Conservation (phyloP, 1,140 invertebrate species). For the Eriocheir sinensis region DNA sequence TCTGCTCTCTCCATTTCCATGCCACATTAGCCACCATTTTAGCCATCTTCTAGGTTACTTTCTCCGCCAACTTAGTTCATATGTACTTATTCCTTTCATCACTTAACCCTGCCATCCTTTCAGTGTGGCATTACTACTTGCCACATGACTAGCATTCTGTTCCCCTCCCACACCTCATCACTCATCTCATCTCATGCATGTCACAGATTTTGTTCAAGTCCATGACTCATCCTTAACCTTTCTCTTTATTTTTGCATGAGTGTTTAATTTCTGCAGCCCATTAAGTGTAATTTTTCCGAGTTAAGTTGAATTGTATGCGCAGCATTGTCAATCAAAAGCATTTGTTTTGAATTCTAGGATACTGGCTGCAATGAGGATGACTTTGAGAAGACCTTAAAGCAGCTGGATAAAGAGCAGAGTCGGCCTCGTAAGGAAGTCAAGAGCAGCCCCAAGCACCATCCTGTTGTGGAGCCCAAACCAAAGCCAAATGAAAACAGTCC, state of each 20-base stretch:
- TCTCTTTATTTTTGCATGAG: not conserved
- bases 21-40: no score
- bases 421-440: not conserved
- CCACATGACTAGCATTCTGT: no score
- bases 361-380: conserved; percentile 47
- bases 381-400: conserved; percentile 37
- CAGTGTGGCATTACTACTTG: not conserved
- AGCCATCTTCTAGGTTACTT: no score
- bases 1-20: no score
- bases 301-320: not conserved
- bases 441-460: not conserved
- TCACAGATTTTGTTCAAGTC: not conserved
- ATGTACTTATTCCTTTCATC: no score
- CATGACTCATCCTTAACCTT: not conserved
- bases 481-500: conserved; percentile 69
- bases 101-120: not conserved
- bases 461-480: conserved; percentile 48
- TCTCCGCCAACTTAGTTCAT: no score
- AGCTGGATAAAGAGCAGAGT: not conserved
- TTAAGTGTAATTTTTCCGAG: not conserved
- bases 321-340: not conserved
- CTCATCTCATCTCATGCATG: not conserved
- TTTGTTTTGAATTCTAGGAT: not conserved
- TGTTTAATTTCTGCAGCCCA: not conserved
- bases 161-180: no score